Evolutionary conservation across 2,797 vertebrate species (phyloP), one percentile per base, ranked within the genome.

Genomic region (Lagorchestes hirsutus): DNA sequence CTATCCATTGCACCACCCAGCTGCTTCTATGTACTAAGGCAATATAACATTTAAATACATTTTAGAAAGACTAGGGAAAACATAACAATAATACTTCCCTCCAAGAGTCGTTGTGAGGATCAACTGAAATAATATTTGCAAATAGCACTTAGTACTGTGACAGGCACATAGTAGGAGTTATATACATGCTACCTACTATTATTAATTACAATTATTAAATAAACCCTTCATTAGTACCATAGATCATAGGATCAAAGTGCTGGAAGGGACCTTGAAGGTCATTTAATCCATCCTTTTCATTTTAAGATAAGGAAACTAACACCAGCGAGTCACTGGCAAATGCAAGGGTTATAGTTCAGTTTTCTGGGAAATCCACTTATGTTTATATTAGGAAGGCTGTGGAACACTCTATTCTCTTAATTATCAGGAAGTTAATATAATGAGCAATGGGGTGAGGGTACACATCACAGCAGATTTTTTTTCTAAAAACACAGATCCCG

Each of bases 331-430:
- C 40, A 87, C 74, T 50, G 40, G 40, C 74, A 87, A 87, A 82
- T 82, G 11, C 8, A 50, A 87, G 40, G 74, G 74, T 87, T 27
- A 87, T 50, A 87, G 40, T 87, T 87, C 22, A 46, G 40, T 46
- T 87, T 46, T 87, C 74, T 87, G 40, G 40, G 74, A 87, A 87
- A 87, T 87, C 74, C 74, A 87, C 24, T 87, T 87, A 87, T 50
- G 74, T 87, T 87, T 87, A 12, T 87, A 87, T 87, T 11, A 50
- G 40, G 74, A 40, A 87, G 13, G 74, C 74, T 87, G 74, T 46
- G 40, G 74, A 87, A 87, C 74, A 87, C 40, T 46, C 74, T 24
- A 87, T 87, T 87, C 74, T 87, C 74, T 87, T 87, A 87, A 87
- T 87, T 50, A 87, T 50, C 74, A 50, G 74, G 40, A 87, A 87